A percentile compares a stretch with the other conserved stretches of the same genome.
Conservation (phyloP, 2,888 invertebrate genomes). For the Antitype chi region DNA sequence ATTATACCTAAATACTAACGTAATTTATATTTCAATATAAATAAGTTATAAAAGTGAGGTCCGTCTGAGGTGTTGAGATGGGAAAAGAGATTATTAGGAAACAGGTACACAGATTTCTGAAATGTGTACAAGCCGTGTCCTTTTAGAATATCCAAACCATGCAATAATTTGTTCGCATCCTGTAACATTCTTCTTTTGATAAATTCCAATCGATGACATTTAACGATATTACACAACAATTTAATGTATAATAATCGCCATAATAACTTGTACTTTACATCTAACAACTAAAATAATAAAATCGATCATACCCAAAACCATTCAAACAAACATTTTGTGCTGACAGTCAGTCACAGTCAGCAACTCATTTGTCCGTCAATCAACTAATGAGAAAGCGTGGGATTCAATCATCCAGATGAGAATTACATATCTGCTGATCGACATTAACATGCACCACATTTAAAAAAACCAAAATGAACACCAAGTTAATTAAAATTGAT, state of each 20-base stretch:
- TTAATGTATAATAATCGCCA: conserved; percentile 55
- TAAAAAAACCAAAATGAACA: conserved; percentile 42
- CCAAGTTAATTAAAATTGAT: conserved; percentile 41
- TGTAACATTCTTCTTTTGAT: conserved; percentile 42
- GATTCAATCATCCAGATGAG: conserved; percentile 31
- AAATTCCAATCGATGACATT: conserved; percentile 51
- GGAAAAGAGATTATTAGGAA: conserved; percentile 58
- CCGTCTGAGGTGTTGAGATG: conserved; percentile 65
- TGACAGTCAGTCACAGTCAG: conserved; percentile 39
- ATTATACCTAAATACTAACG: conserved; percentile 64
- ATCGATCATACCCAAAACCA: conserved; percentile 55
- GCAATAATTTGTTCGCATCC: conserved; percentile 54
- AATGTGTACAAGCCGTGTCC: conserved; percentile 51
- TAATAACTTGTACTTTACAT: conserved; percentile 71
- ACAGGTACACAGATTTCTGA: conserved; percentile 45
- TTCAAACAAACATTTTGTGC: conserved; percentile 30
- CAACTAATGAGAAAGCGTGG: conserved; percentile 42
- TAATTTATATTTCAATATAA: conserved; percentile 61
- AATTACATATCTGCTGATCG: conserved; percentile 39
- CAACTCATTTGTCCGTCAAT: conserved; percentile 37
- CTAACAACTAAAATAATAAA: conserved; percentile 64
- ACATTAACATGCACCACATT: conserved; percentile 23
- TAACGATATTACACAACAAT: conserved; percentile 56
- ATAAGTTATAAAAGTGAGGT: conserved; percentile 73
- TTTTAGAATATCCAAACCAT: conserved; percentile 50